Conservation (phyloP, 64 coral and sea anemone genomes). For the Anthopleura sola region DNA sequence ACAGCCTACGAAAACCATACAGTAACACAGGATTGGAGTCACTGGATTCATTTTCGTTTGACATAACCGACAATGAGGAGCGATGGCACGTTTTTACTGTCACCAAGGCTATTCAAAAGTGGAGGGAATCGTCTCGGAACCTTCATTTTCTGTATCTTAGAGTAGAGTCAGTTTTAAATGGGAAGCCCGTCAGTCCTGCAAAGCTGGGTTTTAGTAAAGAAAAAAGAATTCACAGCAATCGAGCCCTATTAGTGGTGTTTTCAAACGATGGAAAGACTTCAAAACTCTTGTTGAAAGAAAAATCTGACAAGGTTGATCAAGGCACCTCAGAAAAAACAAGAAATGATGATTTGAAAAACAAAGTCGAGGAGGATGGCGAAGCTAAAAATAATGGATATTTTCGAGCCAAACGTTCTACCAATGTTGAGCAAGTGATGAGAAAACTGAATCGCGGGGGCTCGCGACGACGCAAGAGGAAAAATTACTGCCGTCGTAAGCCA, state of each 20-base stretch:
- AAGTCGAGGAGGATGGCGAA: neutral
- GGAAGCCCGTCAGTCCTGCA: conserved; percentile 52
- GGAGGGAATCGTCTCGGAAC: conserved; percentile 43
- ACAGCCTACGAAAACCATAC: neutral
- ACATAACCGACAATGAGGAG: conserved; percentile 65
- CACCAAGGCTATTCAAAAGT: conserved; percentile 57
- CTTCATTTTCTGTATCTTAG: conserved; percentile 56
- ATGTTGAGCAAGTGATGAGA: neutral
- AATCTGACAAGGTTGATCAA: conserved; percentile 13
- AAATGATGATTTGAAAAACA: neutral
- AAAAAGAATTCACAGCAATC: conserved; percentile 64
- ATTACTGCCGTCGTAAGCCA: conserved; percentile 56
- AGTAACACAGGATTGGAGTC: conserved; percentile 6
- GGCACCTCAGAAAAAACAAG: neutral
- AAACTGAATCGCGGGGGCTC: conserved; percentile 22
- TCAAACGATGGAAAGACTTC: conserved; percentile 54
- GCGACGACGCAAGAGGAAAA: conserved; percentile 55
- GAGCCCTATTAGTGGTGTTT: conserved; percentile 82
- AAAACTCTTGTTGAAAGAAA: neutral
- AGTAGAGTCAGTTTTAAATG: conserved; percentile 75
- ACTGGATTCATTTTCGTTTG: conserved; percentile 79
- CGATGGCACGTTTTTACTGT: conserved; percentile 89
- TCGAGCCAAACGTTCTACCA: conserved; percentile 36
- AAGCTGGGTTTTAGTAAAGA: conserved; percentile 78
- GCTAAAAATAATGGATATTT: neutral